Base-by-base conservation (phyloP, 2,888 invertebrate genomes). In the Notodonta dromedarius region DNA sequence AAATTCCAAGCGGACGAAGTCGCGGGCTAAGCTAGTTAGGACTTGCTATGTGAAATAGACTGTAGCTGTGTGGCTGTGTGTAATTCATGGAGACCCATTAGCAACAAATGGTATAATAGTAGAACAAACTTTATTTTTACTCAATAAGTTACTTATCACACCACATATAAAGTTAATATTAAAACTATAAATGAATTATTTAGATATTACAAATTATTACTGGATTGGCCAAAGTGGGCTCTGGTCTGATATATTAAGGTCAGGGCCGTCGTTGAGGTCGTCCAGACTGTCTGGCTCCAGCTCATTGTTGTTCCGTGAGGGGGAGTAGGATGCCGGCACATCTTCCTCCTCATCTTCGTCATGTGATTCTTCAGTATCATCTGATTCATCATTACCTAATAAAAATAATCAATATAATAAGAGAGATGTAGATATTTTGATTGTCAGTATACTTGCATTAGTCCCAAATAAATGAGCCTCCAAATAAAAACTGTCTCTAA, bases 301-400 rank as follows among this genome's bases (percentile, higher is more conserved):
- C 55, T 92, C 93, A 76, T 91, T 92, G 61, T 91, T 91, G 67
- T 91, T 91, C 48, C 90, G 82, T 0, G 88, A 76, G 6, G 93
- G 90, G 2, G 94, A 89, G 67, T 93, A 92, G 46, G 88, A 83
- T 13, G 89, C 86, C 0, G 87, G 86, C 4, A 92, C 85, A 62
- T 94, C 94, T 63, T 94, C 94, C 65, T 94, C 94, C 58, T 94
- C 94, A 68, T 94, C 94, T 75, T 94, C 94, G 83, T 94, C 94
- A 73, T 94, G 94, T 52, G 94, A 93, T 65, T 94, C 94, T 70
- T 94, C 94, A 7, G 94, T 91, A 69, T 94, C 94, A 73, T 94
- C 94, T 56, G 94, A 94, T 77, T 94, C 94, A 70, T 94, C 94
- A 83, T 94, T 93, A 13, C 93, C 94, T 93, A 69, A 39, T 42